Evolutionary conservation across 2,113 vertebrate species (phyloP), one percentile per base, ranked within the genome.

Genomic region (Grallaria varia): DNA sequence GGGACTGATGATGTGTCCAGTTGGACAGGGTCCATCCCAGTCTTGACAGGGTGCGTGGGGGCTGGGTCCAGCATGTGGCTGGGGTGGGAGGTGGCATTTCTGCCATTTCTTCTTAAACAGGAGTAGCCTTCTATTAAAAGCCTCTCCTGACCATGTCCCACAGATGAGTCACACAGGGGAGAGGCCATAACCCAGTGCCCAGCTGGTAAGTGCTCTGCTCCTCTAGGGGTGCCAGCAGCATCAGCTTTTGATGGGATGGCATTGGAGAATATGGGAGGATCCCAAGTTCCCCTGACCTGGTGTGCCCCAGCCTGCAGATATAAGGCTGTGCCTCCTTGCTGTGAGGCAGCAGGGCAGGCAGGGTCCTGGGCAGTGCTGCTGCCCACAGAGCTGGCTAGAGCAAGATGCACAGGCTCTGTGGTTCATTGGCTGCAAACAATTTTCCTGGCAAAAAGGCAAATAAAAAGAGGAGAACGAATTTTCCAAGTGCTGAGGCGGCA

Each of bases 71-170:
- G 44, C 78, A 90, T 56, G 22, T 37, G 59, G 68, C 77, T 7
- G 6, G 21, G 89, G 88, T 89, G 83, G 86, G 95, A 94, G 84
- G 81, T 74, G 69, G 90, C 75, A 95, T 89, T 94, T 91, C 80
- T 94, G 79, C 56, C 53, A 63, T 77, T 90, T 77, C 25, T 77
- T 69, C 63, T 84, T 84, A 69, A 63, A 56, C 17, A 71, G 22
- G 35, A 77, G 35, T 42, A 84, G 85, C 53, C 72, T 91, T 88
- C 96, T 95, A 95, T 96, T 95, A 96, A 96, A 96, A 97, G 87
- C 84, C 69, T 4, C 8, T 75, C 68, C 72, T 53, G 9, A 69
- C 55, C 73, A 58, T 6, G 6, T 69, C 80, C 80, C 10, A 81
- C 40, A 90, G 56, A 73, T 64, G 84, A 94, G 71, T 88, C 91